Evolutionary conservation across 2,113 vertebrate genomes (phyloP), one percentile per base, ranked within the genome.

Genomic region (Columba livia): DNA sequence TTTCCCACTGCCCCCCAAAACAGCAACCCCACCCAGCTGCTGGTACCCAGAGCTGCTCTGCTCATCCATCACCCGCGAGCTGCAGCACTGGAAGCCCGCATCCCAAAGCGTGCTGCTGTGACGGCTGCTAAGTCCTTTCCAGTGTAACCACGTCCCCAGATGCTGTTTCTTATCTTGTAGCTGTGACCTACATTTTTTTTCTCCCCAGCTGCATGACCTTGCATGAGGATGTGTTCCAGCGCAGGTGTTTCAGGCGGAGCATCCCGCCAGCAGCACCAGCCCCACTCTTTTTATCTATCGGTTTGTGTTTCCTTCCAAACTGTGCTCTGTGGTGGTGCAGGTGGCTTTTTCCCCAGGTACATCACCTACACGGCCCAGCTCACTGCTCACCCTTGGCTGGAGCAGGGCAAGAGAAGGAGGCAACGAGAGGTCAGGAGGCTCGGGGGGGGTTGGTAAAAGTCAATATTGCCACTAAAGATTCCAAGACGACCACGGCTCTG

Each of bases 161-260:
- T 20, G 0, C 88, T 79, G 86, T 47, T 95, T 83, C 69, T 51
- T 0, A 1, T 62, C 90, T 92, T 29, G 79, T 91, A 86, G 79
- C 92, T 83, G 64, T 93, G 96, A 97, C 95, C 96, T 95, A 97
- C 95, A 92, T 97, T 85, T 87, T 31, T 89, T 77, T 85, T 86
- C 34, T 12, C 40, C 90, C 86, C 80, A 84, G 95, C 65, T 81
- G 69, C 2, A 0, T 86, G 91, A 93, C 95, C 95, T 93, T 86
- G 77, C 83, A 67, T 1, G 13, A 93, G 80, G 91, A 85, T 93
- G 91, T 51, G 93, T 87, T 54, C 61, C 83, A 58, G 80, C 0
- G 4, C 72, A 86, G 83, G 92, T 79, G 83, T 78, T 94, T 34
- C 72, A 89, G 54, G 69, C 15, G 0, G 47, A 88, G 61, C 85